Evolutionary conservation across 2,888 invertebrate species (phyloP), one percentile per base, ranked within the genome.

Genomic region (Cataglyphis cursor): DNA sequence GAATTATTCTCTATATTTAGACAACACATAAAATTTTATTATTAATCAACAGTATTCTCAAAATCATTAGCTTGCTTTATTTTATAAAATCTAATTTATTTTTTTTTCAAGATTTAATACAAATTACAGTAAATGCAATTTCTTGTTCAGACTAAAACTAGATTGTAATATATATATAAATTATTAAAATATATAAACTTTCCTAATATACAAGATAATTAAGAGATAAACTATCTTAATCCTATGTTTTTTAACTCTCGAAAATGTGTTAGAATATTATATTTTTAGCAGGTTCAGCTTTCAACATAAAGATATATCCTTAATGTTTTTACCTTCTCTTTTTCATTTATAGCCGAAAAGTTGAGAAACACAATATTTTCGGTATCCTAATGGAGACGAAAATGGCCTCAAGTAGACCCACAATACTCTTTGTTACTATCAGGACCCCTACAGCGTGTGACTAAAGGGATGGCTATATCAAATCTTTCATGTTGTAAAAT

Each of bases 11-110:
- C 4, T 15, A 65, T 15, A 41, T 41, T 41, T 9, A 9, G n/a
- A 62, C 9, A 18, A 24, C 44, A 48, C 9, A 28, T 48, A 4
- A 5, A 64, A 48, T 48, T 66, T 66, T 66, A 51, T 66, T 66
- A 18, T 48, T 18, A 48, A 4, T 48, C 12, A 48, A 5, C 44
- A 44, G 1, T 1, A 48, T 48, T 48, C 6, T 48, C 18, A 48
- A 48, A 48, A 18, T 5, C 6, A 48, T 48, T 48, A 18, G 48
- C 18, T 18, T 18, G 18, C 18, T 48, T 15, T 44, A 44, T 44
- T 15, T 44, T 48, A 48, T 48, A 48, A 51, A 51, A 51, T 51
- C 4, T n/a, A 51, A n/a, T 51, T 51, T 48, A 0, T 48, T 48
- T 44, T 44, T 38, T 10, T 6, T 3, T 3, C 10, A 48, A 48